Percentiles rank a stretch among this genome's conserved stretches.
Conservation (phyloP, 1,140 invertebrate genomes). For the Pinna nobilis region DNA sequence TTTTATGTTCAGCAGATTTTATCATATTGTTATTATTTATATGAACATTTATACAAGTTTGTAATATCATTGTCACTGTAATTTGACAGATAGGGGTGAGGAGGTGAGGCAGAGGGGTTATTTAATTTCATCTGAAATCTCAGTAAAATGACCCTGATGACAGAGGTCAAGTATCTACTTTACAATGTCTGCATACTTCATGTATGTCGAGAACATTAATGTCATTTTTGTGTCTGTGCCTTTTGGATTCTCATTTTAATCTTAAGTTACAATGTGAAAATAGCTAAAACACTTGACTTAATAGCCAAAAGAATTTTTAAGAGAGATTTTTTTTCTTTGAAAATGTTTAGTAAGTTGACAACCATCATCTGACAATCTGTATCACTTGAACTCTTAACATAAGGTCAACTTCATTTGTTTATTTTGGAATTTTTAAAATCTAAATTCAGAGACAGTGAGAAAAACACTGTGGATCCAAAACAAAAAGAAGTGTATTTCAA, state of each 20-base stretch:
- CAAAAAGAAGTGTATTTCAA: not conserved
- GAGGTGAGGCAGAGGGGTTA: too few relatives aligned
- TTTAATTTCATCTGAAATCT: too few relatives aligned
- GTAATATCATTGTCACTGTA: too few relatives aligned
- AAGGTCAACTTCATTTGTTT: not conserved
- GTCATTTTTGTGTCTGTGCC: not conserved
- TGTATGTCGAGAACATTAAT: not conserved
- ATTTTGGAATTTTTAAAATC: not conserved
- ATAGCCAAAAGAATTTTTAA: not conserved
- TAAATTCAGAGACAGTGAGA: not conserved
- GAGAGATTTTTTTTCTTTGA: not conserved
- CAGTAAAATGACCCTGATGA: not conserved
- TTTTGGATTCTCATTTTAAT: not conserved
- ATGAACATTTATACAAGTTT: too few relatives aligned
- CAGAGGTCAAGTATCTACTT: not conserved
- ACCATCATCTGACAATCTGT: too few relatives aligned
- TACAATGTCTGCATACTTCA: not conserved
- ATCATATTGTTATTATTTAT: too few relatives aligned
- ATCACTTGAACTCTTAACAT: not conserved
- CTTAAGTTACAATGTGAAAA: not conserved
- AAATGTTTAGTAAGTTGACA: not conserved
- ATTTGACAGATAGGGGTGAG: too few relatives aligned
- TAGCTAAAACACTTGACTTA: not conserved
- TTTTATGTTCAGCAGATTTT: too few relatives aligned
- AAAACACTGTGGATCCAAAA: not conserved